Base-by-base conservation (phyloP, 2,888 invertebrate species). In the Anaspis maculata region DNA sequence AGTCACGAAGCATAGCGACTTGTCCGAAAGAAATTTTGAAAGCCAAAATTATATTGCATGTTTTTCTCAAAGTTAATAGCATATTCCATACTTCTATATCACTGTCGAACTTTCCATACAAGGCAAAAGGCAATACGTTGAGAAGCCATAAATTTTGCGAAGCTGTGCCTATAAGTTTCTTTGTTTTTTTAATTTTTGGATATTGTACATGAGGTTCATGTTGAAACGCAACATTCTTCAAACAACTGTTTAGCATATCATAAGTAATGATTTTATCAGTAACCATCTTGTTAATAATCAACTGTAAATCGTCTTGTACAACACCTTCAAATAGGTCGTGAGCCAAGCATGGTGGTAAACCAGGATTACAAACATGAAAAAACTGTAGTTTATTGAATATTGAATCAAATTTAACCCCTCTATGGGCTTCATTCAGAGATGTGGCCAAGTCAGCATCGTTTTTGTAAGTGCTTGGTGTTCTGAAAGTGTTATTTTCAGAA, bases 301-400 rank as follows among this genome's bases (percentile, higher is more conserved):
- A 38, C 34, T 33, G 37, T 13, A 49, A 10, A 37, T 49, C 46
- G 30, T 38, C 35, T 25, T 32, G 37, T 13, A 46, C 16, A 12
- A 48, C 25, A 2, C 44, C 44, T 36, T 48, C 45, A 22, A 37
- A 44, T 7, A 45, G 11, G 34, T 48, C 48, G 30, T 48, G 46
- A 2, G 43, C 45, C 30, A 41, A 27, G 16, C 42, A 42, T 14
- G 40, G 42, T 7, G 42, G 42, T 21, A 42, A 27, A 14, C 37
- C 46, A 25, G 46, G 42, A 37, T 45, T 34, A 13, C 42, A 46
- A 1, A 49, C 40, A n/a, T n/a, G n/a, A n/a, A n/a, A 22, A 42
- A 42, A 32, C 26, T 47, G 33, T 39, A 23, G 15, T 23, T 19
- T n/a, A 45, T 48, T 45, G 25, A 46, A 38, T 28, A 41, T 14